These are phyloP conservation scores for Papilio dardanus DNA, from an alignment of 1,140 invertebrate species.

Conservation along the genomic window DNA sequence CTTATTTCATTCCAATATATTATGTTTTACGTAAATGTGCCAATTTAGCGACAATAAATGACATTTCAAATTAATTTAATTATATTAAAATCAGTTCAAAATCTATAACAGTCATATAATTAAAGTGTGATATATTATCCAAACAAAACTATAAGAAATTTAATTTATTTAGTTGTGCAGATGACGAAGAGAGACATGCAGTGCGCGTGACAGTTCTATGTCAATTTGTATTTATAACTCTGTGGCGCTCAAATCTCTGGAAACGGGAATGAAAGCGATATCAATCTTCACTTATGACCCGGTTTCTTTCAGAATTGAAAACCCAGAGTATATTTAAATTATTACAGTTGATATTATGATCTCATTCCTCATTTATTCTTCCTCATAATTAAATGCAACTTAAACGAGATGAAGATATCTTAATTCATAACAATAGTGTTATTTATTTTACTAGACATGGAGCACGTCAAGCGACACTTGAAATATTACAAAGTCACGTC, in stretches of 20 bases:
- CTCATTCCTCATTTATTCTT: neutral
- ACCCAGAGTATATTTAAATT: neutral
- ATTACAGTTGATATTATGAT: conserved; percentile 4
- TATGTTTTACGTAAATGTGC: neutral
- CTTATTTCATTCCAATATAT: neutral
- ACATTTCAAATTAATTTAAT: conserved; percentile 18
- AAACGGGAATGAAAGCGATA: conserved; percentile 30
- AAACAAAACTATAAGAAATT: neutral
- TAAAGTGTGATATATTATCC: neutral
- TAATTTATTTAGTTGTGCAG: conserved; percentile 26
- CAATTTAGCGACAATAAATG: neutral
- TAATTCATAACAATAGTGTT: neutral
- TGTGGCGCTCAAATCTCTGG: conserved; percentile 8
- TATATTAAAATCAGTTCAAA: neutral
- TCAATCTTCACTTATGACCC: conserved; percentile 23
- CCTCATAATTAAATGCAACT: neutral
- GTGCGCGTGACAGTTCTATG: conserved; percentile 17
- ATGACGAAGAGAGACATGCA: neutral
- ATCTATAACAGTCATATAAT: neutral
- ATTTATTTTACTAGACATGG: neutral
- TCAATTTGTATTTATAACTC: conserved; percentile 35
- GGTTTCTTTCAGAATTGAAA: conserved; percentile 11
- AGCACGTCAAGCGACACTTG: neutral
- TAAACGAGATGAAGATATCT: neutral
- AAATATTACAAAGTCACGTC: neutral